Evolutionary conservation across 2,113 vertebrate genomes (phyloP).

Genomic region (Thomomys bottae): DNA sequence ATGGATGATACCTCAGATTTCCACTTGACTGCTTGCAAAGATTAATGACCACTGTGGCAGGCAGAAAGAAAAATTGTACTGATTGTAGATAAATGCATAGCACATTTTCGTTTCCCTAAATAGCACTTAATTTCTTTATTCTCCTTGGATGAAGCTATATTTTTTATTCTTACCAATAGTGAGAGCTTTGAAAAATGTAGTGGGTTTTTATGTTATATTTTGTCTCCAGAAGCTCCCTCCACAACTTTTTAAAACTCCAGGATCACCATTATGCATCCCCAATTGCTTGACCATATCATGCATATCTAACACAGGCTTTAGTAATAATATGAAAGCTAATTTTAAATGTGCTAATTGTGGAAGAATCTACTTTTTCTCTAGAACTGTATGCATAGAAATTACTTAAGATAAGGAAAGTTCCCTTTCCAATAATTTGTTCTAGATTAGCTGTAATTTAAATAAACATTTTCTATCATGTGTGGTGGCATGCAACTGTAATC

Average conservation of each 20-base stretch:
- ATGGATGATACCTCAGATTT: conserved; percentile 77
- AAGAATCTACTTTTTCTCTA: not conserved
- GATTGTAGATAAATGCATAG: conserved; percentile 75
- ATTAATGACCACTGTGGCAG: conserved; percentile 77
- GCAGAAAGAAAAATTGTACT: conserved; percentile 81
- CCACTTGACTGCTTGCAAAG: conserved; percentile 81
- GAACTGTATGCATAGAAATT: not conserved
- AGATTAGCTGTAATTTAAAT: not conserved
- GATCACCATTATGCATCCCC: not conserved
- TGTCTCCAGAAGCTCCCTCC: not conserved
- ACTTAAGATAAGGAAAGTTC: not conserved
- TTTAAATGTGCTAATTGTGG: conserved; percentile 6
- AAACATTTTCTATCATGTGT: not conserved
- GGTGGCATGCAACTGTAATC: not conserved
- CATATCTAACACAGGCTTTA: not conserved
- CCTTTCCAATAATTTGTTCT: not conserved
- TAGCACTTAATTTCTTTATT: conserved; percentile 58
- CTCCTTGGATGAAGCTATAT: conserved; percentile 58
- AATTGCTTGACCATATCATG: not conserved
- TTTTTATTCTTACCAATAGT: conserved; percentile 71
- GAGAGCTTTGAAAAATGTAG: not conserved
- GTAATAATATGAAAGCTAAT: not conserved
- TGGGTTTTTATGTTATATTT: not conserved
- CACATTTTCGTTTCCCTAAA: conserved; percentile 75
- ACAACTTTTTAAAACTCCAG: not conserved